These are phyloP conservation scores for Acronicta psi DNA, from an alignment of 2,888 invertebrate genomes.

Conservation along the genomic window DNA sequence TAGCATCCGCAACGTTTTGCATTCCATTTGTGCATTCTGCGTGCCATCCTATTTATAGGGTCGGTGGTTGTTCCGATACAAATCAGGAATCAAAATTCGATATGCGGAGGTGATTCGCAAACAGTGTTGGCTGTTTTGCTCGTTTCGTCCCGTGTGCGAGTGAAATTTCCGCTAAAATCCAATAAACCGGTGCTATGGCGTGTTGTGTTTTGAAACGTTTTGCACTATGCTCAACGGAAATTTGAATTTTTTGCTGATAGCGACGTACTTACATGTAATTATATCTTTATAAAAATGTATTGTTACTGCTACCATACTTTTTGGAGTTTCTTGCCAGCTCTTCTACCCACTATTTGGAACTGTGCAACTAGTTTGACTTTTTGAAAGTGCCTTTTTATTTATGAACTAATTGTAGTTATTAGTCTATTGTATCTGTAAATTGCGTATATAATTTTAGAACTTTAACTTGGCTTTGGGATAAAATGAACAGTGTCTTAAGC, in stretches of 20 bases:
- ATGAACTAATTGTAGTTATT: no score
- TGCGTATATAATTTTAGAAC: no score
- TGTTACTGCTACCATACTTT: no score
- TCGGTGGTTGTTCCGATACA: constrained; percentile 64
- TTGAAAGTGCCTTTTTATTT: no score
- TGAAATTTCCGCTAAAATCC: constrained; percentile 85
- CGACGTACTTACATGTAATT: no score
- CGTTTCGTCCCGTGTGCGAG: constrained; percentile 70
- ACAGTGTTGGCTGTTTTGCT: constrained; percentile 70
- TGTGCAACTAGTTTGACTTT: no score
- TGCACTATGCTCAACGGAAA: constrained; percentile 56
- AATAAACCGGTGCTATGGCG: constrained; percentile 74
- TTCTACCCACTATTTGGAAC: no score
- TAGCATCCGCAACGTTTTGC: constrained; percentile 68
- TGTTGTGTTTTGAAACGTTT: constrained; percentile 59
- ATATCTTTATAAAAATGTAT: no score
- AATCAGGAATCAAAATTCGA: constrained; percentile 83
- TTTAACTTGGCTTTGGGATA: constrained; percentile 9
- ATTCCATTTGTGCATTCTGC: constrained; percentile 73
- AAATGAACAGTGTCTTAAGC: constrained; percentile 11
- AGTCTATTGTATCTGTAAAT: not conserved
- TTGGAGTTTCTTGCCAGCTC: no score
- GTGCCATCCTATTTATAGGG: constrained; percentile 61
- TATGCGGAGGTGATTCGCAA: constrained; percentile 80
- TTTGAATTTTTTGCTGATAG: constrained; percentile 58